phyloP scores from a whole-genome alignment of 2,113 vertebrate species.

The Bombycilla garrulus region DNA sequence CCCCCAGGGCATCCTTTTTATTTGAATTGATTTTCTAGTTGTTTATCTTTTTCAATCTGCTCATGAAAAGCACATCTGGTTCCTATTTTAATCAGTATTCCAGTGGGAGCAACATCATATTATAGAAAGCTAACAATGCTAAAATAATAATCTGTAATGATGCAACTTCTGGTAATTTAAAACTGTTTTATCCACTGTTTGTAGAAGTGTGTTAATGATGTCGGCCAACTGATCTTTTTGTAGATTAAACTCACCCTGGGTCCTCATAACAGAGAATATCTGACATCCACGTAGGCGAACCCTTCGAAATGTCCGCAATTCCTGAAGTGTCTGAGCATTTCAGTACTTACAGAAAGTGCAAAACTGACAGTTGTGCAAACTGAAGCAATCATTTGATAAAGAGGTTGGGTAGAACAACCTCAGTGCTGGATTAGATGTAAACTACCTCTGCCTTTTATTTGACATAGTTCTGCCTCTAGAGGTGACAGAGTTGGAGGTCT shows the following conservation, averaged over 20 bases:
- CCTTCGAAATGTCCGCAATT: neutral
- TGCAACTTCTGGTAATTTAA: slow-evolving; percentile 77
- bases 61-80: slow-evolving; percentile 79
- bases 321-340: neutral
- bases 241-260: slow-evolving; percentile 47
- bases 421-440: neutral
- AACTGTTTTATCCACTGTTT: slow-evolving; percentile 72
- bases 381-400: neutral
- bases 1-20: slow-evolving; percentile 65
- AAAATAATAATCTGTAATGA: slow-evolving; percentile 78
- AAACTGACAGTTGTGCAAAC: neutral
- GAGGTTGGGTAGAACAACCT: neutral
- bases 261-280: slow-evolving; percentile 28
- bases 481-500: neutral
- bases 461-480: neutral
- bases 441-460: neutral
- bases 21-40: slow-evolving; percentile 76
- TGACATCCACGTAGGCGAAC: neutral
- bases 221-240: slow-evolving; percentile 52
- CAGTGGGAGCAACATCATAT: slow-evolving; percentile 74
- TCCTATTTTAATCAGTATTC: slow-evolving; percentile 80
- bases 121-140: slow-evolving; percentile 77
- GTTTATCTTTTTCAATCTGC: slow-evolving; percentile 74
- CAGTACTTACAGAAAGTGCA: neutral
- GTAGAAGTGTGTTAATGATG: slow-evolving; percentile 68